A percentile compares a stretch with the other conserved stretches of the same genome.
Conservation (phyloP, 2,113 vertebrate species). For the Tinamus guttatus region DNA sequence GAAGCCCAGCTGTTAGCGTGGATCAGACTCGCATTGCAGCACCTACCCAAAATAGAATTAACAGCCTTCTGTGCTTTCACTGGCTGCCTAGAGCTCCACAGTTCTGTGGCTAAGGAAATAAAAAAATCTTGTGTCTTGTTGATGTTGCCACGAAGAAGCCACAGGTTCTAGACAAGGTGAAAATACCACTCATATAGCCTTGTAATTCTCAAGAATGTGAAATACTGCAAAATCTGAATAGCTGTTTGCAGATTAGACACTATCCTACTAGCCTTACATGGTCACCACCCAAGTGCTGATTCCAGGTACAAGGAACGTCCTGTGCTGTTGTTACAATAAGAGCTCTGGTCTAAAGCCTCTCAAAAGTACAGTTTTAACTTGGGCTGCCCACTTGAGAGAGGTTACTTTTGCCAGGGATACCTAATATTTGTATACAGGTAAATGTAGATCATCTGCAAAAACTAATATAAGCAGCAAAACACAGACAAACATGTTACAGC, state of each 20-base stretch:
- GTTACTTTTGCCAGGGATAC: background rate
- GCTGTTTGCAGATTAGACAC: background rate
- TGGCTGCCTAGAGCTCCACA: slow-evolving; percentile 31
- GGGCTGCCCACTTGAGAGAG: background rate
- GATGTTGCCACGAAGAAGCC: background rate
- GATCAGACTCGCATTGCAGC: slow-evolving; percentile 50
- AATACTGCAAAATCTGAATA: background rate
- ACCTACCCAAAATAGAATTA: slow-evolving; percentile 52
- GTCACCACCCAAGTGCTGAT: background rate
- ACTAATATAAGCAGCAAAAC: background rate
- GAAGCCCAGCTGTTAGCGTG: slow-evolving; percentile 46
- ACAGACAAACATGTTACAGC: background rate
- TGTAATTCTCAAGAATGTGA: background rate
- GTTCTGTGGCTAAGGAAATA: background rate
- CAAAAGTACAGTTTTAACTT: background rate
- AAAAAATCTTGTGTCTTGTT: background rate
- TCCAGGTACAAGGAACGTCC: background rate
- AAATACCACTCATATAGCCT: accelerated
- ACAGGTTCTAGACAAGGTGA: background rate
- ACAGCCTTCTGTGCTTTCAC: slow-evolving; percentile 20
- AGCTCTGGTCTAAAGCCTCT: background rate
- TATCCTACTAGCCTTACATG: background rate
- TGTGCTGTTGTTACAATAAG: background rate
- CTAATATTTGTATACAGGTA: background rate
- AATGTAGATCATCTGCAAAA: background rate